phyloP scores from a whole-genome alignment of 2,113 vertebrate genomes.

The Scortum barcoo region DNA sequence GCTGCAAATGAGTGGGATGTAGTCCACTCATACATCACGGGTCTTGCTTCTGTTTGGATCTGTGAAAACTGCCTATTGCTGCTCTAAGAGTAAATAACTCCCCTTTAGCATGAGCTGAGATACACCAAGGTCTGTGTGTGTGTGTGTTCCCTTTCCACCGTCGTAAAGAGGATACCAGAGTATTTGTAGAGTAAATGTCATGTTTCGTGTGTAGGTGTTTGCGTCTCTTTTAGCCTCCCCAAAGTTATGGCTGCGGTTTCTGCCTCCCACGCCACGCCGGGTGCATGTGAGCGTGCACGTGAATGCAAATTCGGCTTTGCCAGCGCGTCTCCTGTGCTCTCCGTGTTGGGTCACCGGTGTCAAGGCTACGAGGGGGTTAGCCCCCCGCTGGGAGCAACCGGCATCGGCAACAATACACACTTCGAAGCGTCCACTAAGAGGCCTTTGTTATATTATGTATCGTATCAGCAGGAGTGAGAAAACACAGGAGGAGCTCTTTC shows the following conservation, averaged over 20 bases:
- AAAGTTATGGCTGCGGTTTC: constrained; percentile 43
- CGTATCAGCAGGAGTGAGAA: constrained; percentile 60
- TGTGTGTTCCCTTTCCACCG: constrained; percentile 1
- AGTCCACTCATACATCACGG: not conserved
- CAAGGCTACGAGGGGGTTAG: constrained; percentile 19
- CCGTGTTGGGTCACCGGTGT: constrained; percentile 2
- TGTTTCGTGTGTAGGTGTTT: constrained; percentile 57
- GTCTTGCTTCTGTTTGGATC: not conserved
- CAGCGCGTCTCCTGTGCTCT: not conserved
- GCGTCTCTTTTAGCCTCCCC: constrained; percentile 41
- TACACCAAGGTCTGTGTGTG: not conserved
- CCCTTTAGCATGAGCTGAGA: not conserved
- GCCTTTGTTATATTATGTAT: constrained; percentile 59
- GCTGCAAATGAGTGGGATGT: not conserved
- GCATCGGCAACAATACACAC: constrained; percentile 9
- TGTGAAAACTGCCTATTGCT: not conserved
- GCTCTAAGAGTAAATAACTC: constrained; percentile 15
- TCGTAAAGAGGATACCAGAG: constrained; percentile 19
- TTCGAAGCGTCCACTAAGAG: not conserved
- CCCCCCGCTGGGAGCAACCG: constrained; percentile 15
- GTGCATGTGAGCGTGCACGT: constrained; percentile 19
- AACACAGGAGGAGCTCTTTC: constrained; percentile 46
- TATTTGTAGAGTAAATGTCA: constrained; percentile 63
- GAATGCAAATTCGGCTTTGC: constrained; percentile 45
- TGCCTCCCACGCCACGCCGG: constrained; percentile 49